phyloP scores from a whole-genome alignment of 2,113 vertebrate genomes.

The Erythrolamprus reginae region DNA sequence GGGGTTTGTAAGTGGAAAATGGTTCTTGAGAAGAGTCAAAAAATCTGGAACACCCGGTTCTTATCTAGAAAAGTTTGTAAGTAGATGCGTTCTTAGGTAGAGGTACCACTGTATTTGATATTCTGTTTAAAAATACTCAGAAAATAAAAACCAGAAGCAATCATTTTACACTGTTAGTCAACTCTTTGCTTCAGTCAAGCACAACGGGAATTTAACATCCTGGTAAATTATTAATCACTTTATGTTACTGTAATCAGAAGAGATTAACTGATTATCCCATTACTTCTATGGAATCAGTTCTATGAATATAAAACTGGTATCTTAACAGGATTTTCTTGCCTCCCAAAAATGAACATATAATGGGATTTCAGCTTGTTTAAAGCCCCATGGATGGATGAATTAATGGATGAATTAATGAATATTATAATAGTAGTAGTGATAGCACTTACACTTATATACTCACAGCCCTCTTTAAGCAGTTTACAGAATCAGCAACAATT shows the following conservation, averaged over 20 bases:
- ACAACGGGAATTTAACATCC: not conserved
- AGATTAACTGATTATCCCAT: not conserved
- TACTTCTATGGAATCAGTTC: not conserved
- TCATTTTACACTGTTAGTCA: not conserved
- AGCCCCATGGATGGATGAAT: not conserved
- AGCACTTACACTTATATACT: not conserved
- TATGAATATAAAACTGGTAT: not conserved
- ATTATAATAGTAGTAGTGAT: not conserved
- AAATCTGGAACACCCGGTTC: too few species aligned
- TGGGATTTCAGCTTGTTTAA: not conserved
- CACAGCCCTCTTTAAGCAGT: not conserved
- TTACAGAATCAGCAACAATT: not conserved
- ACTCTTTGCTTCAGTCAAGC: not conserved
- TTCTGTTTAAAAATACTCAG: not conserved
- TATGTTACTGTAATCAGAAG: constrained; percentile 2
- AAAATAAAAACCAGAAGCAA: not conserved
- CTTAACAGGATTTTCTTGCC: not conserved
- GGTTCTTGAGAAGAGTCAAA: too few species aligned
- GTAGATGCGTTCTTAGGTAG: too few species aligned
- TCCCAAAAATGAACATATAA: not conserved
- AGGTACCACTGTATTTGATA: too few species aligned
- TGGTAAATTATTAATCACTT: constrained; percentile 5
- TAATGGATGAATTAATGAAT: not conserved
- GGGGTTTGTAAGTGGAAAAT: too few species aligned
- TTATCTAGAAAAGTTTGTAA: too few species aligned